Percentiles rank a stretch among this genome's conserved stretches.
phyloP scores from a whole-genome alignment of 2,113 vertebrate genomes.

The Pantherophis guttatus region DNA sequence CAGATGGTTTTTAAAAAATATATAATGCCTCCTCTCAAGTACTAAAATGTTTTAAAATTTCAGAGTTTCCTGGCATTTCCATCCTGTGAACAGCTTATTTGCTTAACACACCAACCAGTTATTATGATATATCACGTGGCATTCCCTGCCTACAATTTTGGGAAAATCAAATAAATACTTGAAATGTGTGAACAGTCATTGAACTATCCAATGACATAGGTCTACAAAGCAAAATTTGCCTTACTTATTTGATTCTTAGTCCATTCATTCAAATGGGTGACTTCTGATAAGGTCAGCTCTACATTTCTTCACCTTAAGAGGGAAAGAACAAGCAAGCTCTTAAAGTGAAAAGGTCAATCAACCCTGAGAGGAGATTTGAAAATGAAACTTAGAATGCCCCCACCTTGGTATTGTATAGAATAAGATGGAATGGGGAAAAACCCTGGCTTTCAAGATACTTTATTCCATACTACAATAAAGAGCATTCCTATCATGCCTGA shows the following conservation, averaged over 20 bases:
- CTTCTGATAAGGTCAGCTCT: not conserved
- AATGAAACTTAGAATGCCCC: not conserved
- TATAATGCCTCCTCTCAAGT: not conserved
- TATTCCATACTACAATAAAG: not conserved
- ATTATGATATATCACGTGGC: not conserved
- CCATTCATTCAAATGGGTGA: not conserved
- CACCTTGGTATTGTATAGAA: not conserved
- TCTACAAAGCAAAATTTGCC: not conserved
- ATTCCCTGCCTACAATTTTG: too few relatives aligned
- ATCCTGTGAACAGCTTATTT: not conserved
- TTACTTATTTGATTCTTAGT: not conserved
- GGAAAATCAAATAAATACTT: not conserved
- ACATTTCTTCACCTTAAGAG: not conserved
- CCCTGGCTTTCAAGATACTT: not conserved
- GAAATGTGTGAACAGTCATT: not conserved
- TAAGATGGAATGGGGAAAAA: not conserved
- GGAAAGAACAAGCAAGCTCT: not conserved
- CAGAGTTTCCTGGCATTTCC: not conserved
- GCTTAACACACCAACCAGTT: not conserved
- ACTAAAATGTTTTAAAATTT: not conserved
- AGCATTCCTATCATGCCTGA: not conserved
- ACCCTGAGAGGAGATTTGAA: not conserved
- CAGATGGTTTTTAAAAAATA: not conserved
- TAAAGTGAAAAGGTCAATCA: not conserved
- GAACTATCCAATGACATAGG: conserved; percentile 1